Evolutionary conservation across 2,888 invertebrate species (phyloP).

Genomic region (Ephialtes manifestator): DNA sequence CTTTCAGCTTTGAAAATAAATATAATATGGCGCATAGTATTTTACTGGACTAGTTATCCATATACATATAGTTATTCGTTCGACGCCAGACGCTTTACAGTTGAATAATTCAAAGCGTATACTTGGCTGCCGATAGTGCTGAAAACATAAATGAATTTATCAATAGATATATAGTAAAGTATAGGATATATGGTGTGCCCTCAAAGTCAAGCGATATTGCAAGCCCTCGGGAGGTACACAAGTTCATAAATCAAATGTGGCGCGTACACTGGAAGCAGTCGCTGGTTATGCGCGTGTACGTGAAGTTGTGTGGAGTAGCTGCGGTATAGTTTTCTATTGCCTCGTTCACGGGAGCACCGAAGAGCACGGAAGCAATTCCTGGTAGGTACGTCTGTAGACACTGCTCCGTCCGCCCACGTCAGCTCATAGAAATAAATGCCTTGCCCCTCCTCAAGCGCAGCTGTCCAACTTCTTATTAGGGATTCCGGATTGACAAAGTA

Average conservation of each 20-base stretch:
- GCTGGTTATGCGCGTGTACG: slow-evolving; percentile 47
- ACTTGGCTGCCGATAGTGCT: slow-evolving; percentile 40
- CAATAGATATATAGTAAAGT: slow-evolving; percentile 26
- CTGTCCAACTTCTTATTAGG: slow-evolving; percentile 16
- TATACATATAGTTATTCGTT: slow-evolving; percentile 9
- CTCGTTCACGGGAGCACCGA: slow-evolving; percentile 27
- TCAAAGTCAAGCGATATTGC: slow-evolving; percentile 52
- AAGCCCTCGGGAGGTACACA: slow-evolving; percentile 48
- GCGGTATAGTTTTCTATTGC: slow-evolving; percentile 50
- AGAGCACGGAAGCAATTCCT: slow-evolving; percentile 76
- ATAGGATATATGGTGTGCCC: slow-evolving; percentile 21
- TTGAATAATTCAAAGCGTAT: slow-evolving; percentile 30
- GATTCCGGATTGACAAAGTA: too few relatives aligned
- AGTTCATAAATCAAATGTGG: slow-evolving; percentile 66
- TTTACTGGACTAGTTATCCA: background rate
- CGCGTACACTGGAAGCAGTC: slow-evolving; percentile 46
- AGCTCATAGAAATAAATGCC: slow-evolving; percentile 72
- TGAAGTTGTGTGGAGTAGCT: slow-evolving; percentile 28
- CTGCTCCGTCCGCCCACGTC: slow-evolving; percentile 77
- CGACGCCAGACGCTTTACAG: slow-evolving; percentile 11
- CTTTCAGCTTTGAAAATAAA: background rate
- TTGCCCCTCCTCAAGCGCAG: slow-evolving; percentile 47
- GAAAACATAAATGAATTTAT: slow-evolving; percentile 56
- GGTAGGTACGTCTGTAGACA: slow-evolving; percentile 72
- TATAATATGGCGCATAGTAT: background rate